Evolutionary conservation across 1,140 invertebrate species (phyloP), one percentile per base, ranked within the genome.

Genomic region (Zaprionus inermis): DNA sequence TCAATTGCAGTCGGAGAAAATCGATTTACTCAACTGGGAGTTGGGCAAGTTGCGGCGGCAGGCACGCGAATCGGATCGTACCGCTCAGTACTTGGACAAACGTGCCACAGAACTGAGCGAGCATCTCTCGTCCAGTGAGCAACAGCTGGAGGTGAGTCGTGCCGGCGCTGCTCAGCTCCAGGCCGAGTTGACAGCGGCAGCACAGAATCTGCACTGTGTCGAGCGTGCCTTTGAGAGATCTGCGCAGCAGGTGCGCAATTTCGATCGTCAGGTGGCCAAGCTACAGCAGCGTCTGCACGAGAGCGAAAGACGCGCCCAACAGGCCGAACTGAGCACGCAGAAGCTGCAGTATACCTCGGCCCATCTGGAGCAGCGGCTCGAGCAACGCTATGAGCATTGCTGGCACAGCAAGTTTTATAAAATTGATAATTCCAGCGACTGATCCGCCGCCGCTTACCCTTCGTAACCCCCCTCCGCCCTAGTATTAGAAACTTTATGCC

Each of bases 231-330:
- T 36, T 14, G 67, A 70, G 54, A 66, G 14, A 1, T 36, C 54
- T 0, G 3, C 34, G 1, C 60, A 60, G 16, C 34, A 65, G 36
- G 24, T 52, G 44, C 44, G 10, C 30, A 36, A 1, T 10, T 22
- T 30, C 9, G 67, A 71, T 3, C 46, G 36, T 2, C 46, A 71
- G 32, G 5, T 65, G 6, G 10, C 22, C 7, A 30, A 55, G 14
- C 44, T 75, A 11, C 28, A 71, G 46, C 54, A 54, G 24, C 59
- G 56, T 9, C 36, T 75, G 9, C 20, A 38, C 28, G 67, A 75
- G 34, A 75, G 44, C 22, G 72, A 65, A 9, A 11, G 5, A 0
- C 72, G 59, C 5, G 55, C 72, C n/a, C n/a, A 58, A 0, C 54
- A 30, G 12, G 67, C 67, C 12, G 67, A 75, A 28, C n/a, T 36